A percentile compares a stretch with the other conserved stretches of the same genome.
Evolutionary conservation across 2,888 invertebrate genomes (phyloP).

Genomic region (Philereme transversata): DNA sequence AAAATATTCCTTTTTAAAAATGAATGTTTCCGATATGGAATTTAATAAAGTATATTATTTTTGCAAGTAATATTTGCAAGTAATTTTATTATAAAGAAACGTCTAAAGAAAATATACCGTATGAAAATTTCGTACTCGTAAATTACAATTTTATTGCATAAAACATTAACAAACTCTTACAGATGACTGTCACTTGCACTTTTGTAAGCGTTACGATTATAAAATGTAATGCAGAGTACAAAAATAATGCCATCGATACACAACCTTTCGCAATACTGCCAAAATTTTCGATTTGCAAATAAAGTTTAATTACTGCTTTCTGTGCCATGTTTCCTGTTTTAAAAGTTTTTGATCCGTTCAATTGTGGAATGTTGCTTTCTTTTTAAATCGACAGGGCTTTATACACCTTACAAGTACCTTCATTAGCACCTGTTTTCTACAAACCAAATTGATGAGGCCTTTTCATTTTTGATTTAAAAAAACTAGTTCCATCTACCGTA

Average conservation of each 20-base stretch:
- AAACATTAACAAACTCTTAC: slow-evolving; percentile 6
- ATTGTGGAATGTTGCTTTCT: slow-evolving; percentile 5
- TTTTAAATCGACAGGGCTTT: slow-evolving; percentile 4
- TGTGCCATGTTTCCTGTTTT: slow-evolving; percentile 13
- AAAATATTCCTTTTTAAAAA: no score
- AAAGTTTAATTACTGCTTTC: slow-evolving; percentile 15
- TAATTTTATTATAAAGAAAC: no score
- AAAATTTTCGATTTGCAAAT: slow-evolving; percentile 17
- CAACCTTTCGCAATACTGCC: slow-evolving; percentile 12
- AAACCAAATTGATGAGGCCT: no score
- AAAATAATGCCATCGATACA: neutral
- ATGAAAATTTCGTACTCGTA: neutral
- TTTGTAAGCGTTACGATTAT: slow-evolving; percentile 25
- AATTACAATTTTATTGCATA: neutral
- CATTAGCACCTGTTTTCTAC: no score
- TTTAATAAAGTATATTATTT: no score
- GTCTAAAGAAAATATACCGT: no score
- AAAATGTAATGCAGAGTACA: slow-evolving; percentile 7
- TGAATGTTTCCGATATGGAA: no score
- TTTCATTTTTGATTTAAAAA: no score
- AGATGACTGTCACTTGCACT: slow-evolving; percentile 4
- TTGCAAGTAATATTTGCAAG: no score
- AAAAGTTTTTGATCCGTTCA: slow-evolving; percentile 6
- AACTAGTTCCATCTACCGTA: no score
- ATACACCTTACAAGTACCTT: neutral